A percentile compares a stretch with the other conserved stretches of the same genome.
phyloP scores from a whole-genome alignment of 2,113 vertebrate species.

The Melanerpes formicivorus region DNA sequence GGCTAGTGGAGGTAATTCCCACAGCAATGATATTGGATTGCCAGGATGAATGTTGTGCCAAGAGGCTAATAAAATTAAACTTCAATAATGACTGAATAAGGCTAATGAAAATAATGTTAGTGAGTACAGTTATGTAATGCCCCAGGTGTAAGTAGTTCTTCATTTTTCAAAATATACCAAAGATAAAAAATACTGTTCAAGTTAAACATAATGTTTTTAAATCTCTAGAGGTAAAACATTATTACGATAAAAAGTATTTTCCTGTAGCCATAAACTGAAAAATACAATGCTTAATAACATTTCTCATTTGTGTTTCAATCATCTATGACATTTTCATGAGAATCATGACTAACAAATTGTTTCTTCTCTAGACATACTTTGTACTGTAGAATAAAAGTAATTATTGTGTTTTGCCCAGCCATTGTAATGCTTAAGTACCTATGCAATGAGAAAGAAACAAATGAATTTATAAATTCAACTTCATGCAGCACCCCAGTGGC shows the following conservation, averaged over 20 bases:
- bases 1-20: not conserved
- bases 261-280: not conserved
- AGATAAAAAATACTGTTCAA: not conserved
- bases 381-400: not conserved
- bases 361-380: not conserved
- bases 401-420: not conserved
- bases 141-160: not conserved
- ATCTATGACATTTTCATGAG: not conserved
- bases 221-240: not conserved
- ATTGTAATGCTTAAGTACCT: not conserved
- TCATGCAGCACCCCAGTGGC: not conserved
- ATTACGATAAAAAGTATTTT: not conserved
- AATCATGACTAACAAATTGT: not conserved
- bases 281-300: not conserved
- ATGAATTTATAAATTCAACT: not conserved
- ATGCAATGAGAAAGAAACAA: not conserved
- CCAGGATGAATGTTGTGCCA: not conserved
- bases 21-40: not conserved
- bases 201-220: not conserved
- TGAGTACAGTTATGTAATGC: not conserved
- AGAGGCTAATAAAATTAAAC: not conserved
- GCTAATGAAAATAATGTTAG: not conserved
- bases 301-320: not conserved
- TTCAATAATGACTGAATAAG: not conserved
- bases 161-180: not conserved